phyloP scores from a whole-genome alignment of 1,140 invertebrate species.

The Scaptomyza pallida region DNA sequence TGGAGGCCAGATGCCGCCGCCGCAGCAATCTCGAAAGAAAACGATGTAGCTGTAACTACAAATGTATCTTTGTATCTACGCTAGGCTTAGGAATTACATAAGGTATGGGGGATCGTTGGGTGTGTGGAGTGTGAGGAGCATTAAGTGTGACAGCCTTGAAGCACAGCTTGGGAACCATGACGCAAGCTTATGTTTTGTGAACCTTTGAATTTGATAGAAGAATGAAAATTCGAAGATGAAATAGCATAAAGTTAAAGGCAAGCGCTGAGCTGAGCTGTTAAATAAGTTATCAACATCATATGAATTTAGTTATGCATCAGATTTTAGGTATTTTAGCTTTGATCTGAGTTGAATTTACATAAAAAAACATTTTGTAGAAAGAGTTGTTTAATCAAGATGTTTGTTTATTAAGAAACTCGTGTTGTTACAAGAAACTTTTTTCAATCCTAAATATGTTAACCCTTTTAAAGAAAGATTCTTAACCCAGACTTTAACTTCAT shows the following conservation, averaged over 20 bases:
- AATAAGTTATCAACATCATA: neutral
- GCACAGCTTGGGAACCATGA: conserved; percentile 47
- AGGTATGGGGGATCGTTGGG: neutral
- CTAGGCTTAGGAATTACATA: conserved; percentile 17
- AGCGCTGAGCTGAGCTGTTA: neutral
- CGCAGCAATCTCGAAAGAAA: conserved; percentile 34
- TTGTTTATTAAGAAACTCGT: neutral
- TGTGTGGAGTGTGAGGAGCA: neutral
- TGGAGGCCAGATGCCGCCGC: conserved; percentile 11
- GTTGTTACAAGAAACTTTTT: neutral
- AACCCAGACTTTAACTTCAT: too few species aligned
- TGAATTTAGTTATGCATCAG: neutral
- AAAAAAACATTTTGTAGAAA: neutral
- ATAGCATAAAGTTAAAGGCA: neutral
- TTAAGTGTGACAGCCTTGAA: conserved; percentile 35
- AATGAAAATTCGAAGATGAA: conserved; percentile 5
- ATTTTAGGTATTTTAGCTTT: neutral
- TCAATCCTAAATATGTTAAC: neutral
- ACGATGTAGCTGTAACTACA: too few species aligned
- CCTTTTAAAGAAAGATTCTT: too few species aligned
- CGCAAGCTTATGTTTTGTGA: conserved; percentile 22
- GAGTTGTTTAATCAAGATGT: neutral
- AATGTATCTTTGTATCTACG: conserved; percentile 31
- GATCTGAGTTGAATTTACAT: neutral
- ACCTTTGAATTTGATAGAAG: neutral